A percentile compares a stretch with the other conserved stretches of the same genome.
phyloP scores from a whole-genome alignment of 2,888 invertebrate species.

The Flexamia atlantica region DNA sequence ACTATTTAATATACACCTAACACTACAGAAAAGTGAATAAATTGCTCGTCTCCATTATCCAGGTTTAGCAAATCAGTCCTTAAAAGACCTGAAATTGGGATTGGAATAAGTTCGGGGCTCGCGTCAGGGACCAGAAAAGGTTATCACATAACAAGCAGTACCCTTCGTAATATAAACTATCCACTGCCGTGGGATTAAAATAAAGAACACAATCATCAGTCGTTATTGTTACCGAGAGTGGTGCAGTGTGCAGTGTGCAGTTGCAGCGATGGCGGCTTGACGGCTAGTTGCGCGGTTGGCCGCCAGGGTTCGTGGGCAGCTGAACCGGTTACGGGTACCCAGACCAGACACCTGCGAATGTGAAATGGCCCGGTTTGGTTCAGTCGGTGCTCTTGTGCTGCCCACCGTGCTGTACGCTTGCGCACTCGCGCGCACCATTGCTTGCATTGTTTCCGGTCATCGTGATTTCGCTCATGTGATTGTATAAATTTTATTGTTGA shows the following conservation, averaged over 20 bases:
- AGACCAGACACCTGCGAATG: constrained; percentile 21
- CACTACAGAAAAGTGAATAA: too few species aligned
- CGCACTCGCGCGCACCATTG: neutral
- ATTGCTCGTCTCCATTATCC: too few species aligned
- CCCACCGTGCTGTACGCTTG: neutral
- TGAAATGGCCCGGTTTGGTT: constrained; percentile 29
- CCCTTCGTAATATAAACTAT: too few species aligned
- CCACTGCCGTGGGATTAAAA: too few species aligned
- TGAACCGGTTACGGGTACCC: constrained; percentile 11
- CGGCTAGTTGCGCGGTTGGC: constrained; percentile 29
- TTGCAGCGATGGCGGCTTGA: neutral
- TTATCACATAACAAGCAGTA: too few species aligned
- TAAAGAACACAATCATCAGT: too few species aligned
- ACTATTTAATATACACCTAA: too few species aligned
- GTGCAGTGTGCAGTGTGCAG: neutral
- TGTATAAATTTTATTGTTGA: neutral
- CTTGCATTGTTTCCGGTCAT: neutral
- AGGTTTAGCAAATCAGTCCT: too few species aligned
- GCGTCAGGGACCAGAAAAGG: too few species aligned
- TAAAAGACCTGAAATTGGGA: too few species aligned
- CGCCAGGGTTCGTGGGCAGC: constrained; percentile 26
- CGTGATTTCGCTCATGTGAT: neutral
- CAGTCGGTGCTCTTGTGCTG: constrained; percentile 17
- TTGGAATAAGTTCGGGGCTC: too few species aligned
- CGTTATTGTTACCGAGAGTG: too few species aligned